A percentile compares a stretch with the other conserved stretches of the same genome.
These are phyloP conservation scores for Sminthopsis crassicaudata DNA, from an alignment of 2,113 vertebrate species.

Conservation along the genomic window DNA sequence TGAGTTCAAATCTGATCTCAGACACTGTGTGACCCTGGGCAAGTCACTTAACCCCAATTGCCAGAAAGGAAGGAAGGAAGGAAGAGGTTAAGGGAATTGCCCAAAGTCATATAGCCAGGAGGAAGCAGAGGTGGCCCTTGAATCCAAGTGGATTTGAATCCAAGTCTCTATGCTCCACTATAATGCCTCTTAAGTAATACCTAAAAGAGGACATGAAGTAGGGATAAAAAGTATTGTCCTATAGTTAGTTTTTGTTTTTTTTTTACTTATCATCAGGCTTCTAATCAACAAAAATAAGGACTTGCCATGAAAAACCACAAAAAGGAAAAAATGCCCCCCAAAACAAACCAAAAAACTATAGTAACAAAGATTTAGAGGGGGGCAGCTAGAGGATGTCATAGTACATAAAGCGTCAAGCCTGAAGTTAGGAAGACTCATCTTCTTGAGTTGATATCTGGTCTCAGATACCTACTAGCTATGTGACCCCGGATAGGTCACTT, in stretches of 20 bases:
- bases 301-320: too few relatives aligned
- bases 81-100: neutral
- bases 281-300: neutral
- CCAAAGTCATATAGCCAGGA: neutral
- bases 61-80: too few relatives aligned
- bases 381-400: too few relatives aligned
- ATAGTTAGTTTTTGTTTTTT: too few relatives aligned
- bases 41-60: too few relatives aligned
- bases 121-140: neutral
- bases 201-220: neutral
- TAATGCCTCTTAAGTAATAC: neutral
- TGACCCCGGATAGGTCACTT: neutral
- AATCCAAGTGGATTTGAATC: neutral
- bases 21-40: too few relatives aligned
- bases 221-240: neutral
- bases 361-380: too few relatives aligned
- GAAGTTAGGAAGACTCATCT: too few relatives aligned
- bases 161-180: neutral
- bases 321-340: too few relatives aligned
- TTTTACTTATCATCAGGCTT: neutral
- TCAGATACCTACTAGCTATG: neutral
- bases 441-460: too few relatives aligned
- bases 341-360: too few relatives aligned
- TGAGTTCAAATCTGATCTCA: too few relatives aligned
- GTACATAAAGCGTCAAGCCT: neutral